A percentile compares a stretch with the other conserved stretches of the same genome.
These are phyloP conservation scores for Pristionchus japonicus DNA, from an alignment of 2,888 invertebrate genomes.

Conservation along the genomic window DNA sequence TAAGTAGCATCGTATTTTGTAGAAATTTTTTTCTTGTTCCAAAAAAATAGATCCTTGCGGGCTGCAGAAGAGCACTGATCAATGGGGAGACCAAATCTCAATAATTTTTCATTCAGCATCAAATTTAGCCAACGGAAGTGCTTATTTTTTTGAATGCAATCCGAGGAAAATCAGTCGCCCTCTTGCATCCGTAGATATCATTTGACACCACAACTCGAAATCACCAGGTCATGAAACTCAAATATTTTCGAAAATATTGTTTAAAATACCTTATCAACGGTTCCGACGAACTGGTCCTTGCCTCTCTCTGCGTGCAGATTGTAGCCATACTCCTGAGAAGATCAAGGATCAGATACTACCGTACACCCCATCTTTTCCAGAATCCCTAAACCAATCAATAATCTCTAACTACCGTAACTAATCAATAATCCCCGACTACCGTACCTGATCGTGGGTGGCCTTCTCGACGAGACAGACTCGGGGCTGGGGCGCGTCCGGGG, in stretches of 20 bases:
- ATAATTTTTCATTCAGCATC: too few relatives aligned
- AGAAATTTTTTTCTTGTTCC: too few relatives aligned
- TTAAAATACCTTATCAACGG: constrained; percentile 62
- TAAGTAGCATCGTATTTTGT: too few relatives aligned
- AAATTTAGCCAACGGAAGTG: too few relatives aligned
- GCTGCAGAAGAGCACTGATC: neutral
- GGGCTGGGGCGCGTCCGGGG: constrained; percentile 68
- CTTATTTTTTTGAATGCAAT: neutral
- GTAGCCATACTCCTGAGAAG: constrained; percentile 72
- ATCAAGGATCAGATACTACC: neutral
- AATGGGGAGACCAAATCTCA: too few relatives aligned
- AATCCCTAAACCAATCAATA: neutral
- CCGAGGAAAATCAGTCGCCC: neutral
- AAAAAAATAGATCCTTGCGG: neutral
- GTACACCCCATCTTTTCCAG: neutral
- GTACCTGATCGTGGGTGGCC: constrained; percentile 53
- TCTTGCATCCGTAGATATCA: neutral
- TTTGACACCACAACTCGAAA: neutral
- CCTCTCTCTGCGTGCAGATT: constrained; percentile 72
- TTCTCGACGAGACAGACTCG: constrained; percentile 70
- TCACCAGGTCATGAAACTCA: neutral
- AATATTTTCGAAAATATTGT: neutral
- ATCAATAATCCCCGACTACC: neutral
- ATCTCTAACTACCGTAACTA: neutral
- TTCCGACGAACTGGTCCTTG: constrained; percentile 71